Evolutionary conservation across 2,797 vertebrate species (phyloP).

Genomic region (Vireo griseus): DNA sequence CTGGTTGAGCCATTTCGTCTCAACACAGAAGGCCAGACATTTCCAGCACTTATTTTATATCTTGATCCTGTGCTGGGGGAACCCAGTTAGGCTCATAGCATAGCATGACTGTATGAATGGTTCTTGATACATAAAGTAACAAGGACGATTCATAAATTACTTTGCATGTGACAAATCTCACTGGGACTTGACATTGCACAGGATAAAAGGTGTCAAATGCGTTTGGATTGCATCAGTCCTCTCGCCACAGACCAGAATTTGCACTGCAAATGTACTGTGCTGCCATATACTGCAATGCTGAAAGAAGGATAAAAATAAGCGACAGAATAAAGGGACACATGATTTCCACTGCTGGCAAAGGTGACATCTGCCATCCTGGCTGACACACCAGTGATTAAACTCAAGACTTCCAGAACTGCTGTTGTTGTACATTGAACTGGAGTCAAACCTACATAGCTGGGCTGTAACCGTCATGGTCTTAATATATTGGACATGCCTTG

Average conservation of each 20-base stretch:
- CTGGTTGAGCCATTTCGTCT: not conserved
- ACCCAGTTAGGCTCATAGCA: constrained; percentile 3
- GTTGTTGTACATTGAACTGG: constrained; percentile 25
- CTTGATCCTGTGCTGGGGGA: not conserved
- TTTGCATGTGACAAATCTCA: constrained; percentile 44
- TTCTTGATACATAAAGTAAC: constrained; percentile 39
- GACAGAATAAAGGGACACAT: constrained; percentile 38
- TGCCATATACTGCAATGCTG: constrained; percentile 22
- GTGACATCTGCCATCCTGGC: constrained; percentile 45
- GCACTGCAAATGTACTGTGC: not conserved
- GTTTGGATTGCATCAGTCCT: constrained; percentile 10
- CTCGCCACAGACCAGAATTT: not conserved
- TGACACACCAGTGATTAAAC: constrained; percentile 49
- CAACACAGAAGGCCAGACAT: not conserved
- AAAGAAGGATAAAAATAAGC: constrained; percentile 46
- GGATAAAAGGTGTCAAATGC: constrained; percentile 34
- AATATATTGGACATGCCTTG: constrained; percentile 52
- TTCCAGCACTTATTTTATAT: constrained; percentile 4
- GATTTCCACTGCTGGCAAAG: constrained; percentile 45
- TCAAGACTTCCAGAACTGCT: constrained; percentile 23
- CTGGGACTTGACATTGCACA: constrained; percentile 38
- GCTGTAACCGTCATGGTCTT: constrained; percentile 42
- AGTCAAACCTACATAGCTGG: constrained; percentile 23
- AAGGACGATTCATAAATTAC: constrained; percentile 56
- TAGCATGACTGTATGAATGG: constrained; percentile 37